These are phyloP conservation scores for Philhelius pedissequus DNA, from an alignment of 2,888 invertebrate genomes.

Conservation along the genomic window DNA sequence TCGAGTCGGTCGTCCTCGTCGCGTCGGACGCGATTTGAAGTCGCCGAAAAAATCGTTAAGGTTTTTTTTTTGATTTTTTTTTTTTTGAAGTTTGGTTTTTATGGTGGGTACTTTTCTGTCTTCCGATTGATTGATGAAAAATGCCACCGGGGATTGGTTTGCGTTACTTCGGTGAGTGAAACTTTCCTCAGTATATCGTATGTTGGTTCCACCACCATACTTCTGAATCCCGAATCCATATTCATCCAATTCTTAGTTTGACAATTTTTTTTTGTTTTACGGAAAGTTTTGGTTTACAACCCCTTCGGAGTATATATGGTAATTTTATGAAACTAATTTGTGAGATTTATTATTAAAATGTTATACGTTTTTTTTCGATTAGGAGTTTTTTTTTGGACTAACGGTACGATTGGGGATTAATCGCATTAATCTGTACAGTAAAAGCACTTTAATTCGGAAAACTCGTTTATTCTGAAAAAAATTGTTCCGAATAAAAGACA, in stretches of 20 bases:
- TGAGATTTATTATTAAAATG: neutral
- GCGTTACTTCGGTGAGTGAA: slow-evolving; percentile 48
- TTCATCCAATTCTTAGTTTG: slow-evolving; percentile 1
- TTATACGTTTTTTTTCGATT: neutral
- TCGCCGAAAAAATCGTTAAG: slow-evolving; percentile 51
- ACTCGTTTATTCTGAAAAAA: too few species aligned
- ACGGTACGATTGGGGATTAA: too few species aligned
- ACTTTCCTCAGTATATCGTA: slow-evolving; percentile 21
- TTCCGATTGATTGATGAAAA: slow-evolving; percentile 68
- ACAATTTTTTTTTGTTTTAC: neutral
- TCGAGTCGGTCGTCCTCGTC: neutral
- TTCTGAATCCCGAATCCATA: neutral
- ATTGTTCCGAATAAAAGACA: too few species aligned
- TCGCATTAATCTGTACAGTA: too few species aligned
- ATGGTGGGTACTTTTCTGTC: slow-evolving; percentile 40
- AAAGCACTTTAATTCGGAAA: too few species aligned
- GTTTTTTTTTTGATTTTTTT: slow-evolving; percentile 15
- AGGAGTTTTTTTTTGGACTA: too few species aligned
- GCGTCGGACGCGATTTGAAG: slow-evolving; percentile 55
- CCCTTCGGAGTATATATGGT: slow-evolving; percentile 2
- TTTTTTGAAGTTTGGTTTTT: slow-evolving; percentile 1
- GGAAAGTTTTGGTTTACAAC: slow-evolving; percentile 1
- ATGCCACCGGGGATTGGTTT: slow-evolving; percentile 66
- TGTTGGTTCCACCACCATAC: neutral
- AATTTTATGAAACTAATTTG: slow-evolving; percentile 7